Conservation (phyloP, 2,797 vertebrate genomes). For the Molossus molossus region DNA sequence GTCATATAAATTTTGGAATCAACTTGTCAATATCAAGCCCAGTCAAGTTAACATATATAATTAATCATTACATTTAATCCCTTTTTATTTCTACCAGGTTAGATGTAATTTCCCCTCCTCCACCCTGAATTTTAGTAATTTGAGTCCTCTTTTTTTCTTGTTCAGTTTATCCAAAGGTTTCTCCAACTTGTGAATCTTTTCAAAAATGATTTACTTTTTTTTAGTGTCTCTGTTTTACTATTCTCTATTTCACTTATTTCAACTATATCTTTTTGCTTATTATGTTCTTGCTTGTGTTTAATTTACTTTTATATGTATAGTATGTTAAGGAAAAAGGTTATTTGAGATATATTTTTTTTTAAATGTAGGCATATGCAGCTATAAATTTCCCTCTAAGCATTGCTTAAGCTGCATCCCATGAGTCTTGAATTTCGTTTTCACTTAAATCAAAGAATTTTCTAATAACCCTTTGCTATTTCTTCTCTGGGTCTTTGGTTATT, state of each 20-base stretch:
- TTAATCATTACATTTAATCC: neutral
- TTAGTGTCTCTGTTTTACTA: neutral
- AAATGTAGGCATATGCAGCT: too few species aligned
- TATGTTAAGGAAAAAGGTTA: neutral
- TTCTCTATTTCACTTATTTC: neutral
- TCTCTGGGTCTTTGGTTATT: neutral
- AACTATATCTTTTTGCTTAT: neutral
- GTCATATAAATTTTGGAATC: too few species aligned
- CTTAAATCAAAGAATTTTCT: neutral
- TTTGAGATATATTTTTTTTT: neutral
- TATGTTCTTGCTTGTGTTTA: neutral
- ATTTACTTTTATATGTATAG: neutral
- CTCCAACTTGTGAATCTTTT: neutral
- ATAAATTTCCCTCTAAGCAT: too few species aligned
- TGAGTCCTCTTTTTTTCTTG: neutral
- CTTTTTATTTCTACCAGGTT: neutral
- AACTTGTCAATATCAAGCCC: neutral
- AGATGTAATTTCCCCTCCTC: too few species aligned
- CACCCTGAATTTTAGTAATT: too few species aligned
- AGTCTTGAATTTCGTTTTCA: neutral
- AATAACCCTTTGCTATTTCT: neutral
- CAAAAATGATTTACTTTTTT: neutral
- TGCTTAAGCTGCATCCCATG: neutral
- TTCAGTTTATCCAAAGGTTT: neutral
- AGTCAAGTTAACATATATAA: neutral